A percentile compares a stretch with the other conserved stretches of the same genome.
Conservation (phyloP, 2,888 invertebrate genomes). For the Lasioglossum calceatum region DNA sequence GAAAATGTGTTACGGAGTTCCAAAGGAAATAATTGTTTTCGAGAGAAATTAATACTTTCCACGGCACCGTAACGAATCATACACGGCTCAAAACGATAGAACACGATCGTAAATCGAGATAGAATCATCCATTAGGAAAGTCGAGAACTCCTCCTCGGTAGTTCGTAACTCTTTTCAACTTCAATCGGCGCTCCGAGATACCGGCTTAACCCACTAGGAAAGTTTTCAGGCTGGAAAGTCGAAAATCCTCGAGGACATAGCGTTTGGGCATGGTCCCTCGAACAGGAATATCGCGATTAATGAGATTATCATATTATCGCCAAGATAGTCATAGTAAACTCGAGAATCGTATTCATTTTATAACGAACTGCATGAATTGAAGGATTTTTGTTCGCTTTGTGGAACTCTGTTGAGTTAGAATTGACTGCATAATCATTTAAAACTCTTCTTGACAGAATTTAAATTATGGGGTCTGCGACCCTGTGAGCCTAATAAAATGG, state of each 20-base stretch:
- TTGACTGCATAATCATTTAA: not conserved
- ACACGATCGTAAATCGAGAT: conserved; percentile 26
- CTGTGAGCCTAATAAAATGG: no score
- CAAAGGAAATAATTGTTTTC: not conserved
- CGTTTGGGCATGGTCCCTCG: conserved; percentile 13
- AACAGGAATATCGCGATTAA: conserved; percentile 29
- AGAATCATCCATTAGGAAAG: conserved; percentile 35
- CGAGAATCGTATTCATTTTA: not conserved
- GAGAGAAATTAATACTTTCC: conserved; percentile 9
- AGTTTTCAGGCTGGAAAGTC: conserved; percentile 36
- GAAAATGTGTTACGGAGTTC: not conserved
- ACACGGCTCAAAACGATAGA: conserved; percentile 2
- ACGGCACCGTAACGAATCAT: not conserved
- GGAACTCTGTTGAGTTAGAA: not conserved
- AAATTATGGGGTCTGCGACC: no score
- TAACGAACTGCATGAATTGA: not conserved
- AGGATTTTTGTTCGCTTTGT: not conserved
- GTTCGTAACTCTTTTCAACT: conserved; percentile 49
- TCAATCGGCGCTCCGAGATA: conserved; percentile 25
- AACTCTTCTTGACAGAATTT: not conserved
- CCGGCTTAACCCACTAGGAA: conserved; percentile 23
- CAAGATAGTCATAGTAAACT: not conserved
- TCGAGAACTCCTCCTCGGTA: conserved; percentile 37
- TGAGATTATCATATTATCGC: conserved; percentile 7
- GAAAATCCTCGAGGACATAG: conserved; percentile 35